Evolutionary conservation across 53 echinoderm and acorn worm species (phyloP).

Genomic region (Glandiceps talaboti): DNA sequence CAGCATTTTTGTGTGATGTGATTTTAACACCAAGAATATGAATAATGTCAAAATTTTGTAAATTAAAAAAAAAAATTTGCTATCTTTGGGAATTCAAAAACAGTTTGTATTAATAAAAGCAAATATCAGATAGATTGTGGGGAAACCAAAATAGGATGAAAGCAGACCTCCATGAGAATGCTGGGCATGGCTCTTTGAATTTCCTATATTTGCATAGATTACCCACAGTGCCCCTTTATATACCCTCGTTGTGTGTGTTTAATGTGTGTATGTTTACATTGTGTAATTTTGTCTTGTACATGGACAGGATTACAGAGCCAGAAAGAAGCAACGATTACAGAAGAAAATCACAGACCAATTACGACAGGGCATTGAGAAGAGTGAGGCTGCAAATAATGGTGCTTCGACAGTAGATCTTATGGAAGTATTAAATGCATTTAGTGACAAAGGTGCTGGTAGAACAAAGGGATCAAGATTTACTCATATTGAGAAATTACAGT

Average conservation of each 20-base stretch:
- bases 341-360: slow-evolving; percentile 69
- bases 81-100: too few relatives aligned
- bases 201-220: too few relatives aligned
- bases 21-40: too few relatives aligned
- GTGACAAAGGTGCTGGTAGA: slow-evolving; percentile 45
- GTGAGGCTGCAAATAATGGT: slow-evolving; percentile 35
- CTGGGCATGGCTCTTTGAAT: too few relatives aligned
- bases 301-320: slow-evolving; percentile 82
- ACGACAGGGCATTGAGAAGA: slow-evolving; percentile 59
- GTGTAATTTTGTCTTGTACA: too few relatives aligned
- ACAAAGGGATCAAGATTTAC: slow-evolving; percentile 90
- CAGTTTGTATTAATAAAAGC: too few relatives aligned
- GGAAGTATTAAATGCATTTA: slow-evolving; percentile 58
- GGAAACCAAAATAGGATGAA: neutral
- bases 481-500: slow-evolving; percentile 83
- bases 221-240: too few relatives aligned
- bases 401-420: slow-evolving; percentile 46
- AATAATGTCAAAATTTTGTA: too few relatives aligned
- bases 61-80: too few relatives aligned
- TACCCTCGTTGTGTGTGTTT: too few relatives aligned
- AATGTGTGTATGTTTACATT: too few relatives aligned
- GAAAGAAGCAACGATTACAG: slow-evolving; percentile 54
- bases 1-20: too few relatives aligned
- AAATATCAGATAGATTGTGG: neutral
- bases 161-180: neutral